These are phyloP conservation scores for Rhopalosiphum nymphaeae DNA, from an alignment of 2,888 invertebrate genomes.

Conservation along the genomic window DNA sequence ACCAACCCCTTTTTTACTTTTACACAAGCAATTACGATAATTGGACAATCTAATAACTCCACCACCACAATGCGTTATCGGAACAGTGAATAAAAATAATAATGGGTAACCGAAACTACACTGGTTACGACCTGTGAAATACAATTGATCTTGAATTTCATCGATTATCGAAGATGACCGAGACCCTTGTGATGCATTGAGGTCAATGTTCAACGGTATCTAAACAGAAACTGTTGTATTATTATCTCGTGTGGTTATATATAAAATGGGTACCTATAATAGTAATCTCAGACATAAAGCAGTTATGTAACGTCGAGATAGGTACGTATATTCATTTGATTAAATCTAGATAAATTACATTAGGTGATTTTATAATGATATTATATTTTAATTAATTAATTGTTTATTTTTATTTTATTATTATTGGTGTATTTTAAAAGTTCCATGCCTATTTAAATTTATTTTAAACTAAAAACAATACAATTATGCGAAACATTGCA, in stretches of 20 bases:
- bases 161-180: neutral
- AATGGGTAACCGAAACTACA: neutral
- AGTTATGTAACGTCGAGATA: no score
- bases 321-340: no score
- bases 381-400: no score
- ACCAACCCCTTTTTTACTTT: neutral
- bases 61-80: neutral
- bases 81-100: neutral
- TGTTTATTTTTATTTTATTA: no score
- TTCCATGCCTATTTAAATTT: no score
- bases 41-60: constrained; percentile 22
- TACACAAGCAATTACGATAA: constrained; percentile 34
- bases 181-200: neutral
- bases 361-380: no score
- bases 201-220: neutral
- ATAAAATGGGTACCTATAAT: neutral
- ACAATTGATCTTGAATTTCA: neutral
- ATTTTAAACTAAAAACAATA: neutral
- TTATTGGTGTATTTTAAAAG: no score
- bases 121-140: neutral
- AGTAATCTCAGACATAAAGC: no score
- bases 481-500: neutral
- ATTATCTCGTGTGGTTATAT: neutral
- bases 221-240: neutral
- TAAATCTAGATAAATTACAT: no score